Conservation (phyloP, 2,888 invertebrate genomes). For the Lucinisca nassula region DNA sequence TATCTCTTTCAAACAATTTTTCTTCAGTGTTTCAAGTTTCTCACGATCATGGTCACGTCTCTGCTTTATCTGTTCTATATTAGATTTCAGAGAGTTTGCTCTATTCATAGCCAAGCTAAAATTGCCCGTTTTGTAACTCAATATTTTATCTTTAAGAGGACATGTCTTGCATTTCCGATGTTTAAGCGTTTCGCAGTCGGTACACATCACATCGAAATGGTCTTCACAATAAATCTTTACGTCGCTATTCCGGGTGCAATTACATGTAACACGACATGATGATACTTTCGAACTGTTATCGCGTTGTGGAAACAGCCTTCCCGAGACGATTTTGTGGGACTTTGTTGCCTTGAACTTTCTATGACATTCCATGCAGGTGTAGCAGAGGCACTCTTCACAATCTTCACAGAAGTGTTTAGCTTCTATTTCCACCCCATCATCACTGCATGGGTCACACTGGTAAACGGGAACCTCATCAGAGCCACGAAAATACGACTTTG, state of each 20-base stretch:
- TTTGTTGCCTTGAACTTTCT: neutral
- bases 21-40: neutral
- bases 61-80: neutral
- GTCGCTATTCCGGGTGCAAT: neutral
- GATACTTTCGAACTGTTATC: no score
- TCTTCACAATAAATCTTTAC: neutral
- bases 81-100: neutral
- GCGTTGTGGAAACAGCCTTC: neutral
- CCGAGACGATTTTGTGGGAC: neutral
- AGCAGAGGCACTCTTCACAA: neutral
- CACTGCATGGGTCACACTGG: neutral
- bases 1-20: neutral
- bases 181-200: neutral
- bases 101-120: neutral
- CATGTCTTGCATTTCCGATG: neutral
- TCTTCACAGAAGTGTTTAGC: neutral
- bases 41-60: neutral
- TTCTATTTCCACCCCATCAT: neutral
- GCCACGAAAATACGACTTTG: neutral
- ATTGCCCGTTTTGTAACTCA: neutral
- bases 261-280: neutral
- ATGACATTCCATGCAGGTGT: neutral
- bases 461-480: neutral
- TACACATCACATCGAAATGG: neutral
- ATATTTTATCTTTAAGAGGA: neutral